phyloP scores from a whole-genome alignment of 2,888 invertebrate genomes.

The Drosophila koepferae region DNA sequence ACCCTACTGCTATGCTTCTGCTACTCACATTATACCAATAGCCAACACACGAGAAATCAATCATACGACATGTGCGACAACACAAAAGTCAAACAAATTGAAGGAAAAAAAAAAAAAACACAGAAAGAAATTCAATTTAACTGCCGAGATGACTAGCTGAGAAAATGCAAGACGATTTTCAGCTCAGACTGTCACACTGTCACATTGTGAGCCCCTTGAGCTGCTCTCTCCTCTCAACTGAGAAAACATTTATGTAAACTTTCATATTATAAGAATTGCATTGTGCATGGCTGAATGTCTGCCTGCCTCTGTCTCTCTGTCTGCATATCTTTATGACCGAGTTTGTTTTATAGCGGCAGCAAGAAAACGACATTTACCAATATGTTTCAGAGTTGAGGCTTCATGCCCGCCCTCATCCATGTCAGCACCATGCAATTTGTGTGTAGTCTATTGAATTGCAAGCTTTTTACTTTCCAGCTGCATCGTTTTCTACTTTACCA shows the following conservation, averaged over 20 bases:
- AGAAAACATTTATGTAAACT: conserved; percentile 77
- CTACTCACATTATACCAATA: background rate
- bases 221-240: conserved; percentile 15
- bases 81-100: conserved; percentile 33
- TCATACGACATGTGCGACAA: conserved; percentile 57
- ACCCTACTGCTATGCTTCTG: too few relatives aligned
- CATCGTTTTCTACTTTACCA: conserved; percentile 39
- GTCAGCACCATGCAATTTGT: conserved; percentile 29
- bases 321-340: conserved; percentile 38
- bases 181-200: conserved; percentile 33
- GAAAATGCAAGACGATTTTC: conserved; percentile 64
- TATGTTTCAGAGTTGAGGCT: conserved; percentile 38
- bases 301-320: background rate
- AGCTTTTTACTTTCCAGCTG: conserved; percentile 45
- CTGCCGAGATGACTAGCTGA: conserved; percentile 47
- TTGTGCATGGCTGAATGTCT: conserved; percentile 37
- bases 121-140: conserved; percentile 25
- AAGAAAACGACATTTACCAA: conserved; percentile 59
- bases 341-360: conserved; percentile 65
- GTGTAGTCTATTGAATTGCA: conserved; percentile 50
- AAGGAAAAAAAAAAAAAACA: conserved; percentile 1
- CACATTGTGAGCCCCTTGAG: background rate
- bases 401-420: conserved; percentile 2
- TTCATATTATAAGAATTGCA: conserved; percentile 70
- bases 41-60: conserved; percentile 46